Percentiles rank a stretch among this genome's conserved stretches.
Evolutionary conservation across 2,797 vertebrate species (phyloP).

Genomic region (Megaceryle alcyon): DNA sequence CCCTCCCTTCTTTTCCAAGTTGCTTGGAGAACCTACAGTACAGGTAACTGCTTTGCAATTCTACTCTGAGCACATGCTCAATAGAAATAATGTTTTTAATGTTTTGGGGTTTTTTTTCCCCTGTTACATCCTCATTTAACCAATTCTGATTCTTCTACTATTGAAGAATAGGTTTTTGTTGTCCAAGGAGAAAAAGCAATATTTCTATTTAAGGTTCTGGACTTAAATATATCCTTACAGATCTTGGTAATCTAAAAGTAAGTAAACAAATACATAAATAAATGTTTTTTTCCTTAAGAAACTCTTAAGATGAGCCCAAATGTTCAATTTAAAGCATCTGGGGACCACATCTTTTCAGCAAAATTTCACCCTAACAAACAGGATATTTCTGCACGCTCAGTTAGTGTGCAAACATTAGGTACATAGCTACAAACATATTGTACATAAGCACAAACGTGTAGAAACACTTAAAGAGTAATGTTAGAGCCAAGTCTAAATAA

Average conservation of each 20-base stretch:
- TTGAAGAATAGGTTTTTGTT: not conserved
- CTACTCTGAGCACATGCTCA: not conserved
- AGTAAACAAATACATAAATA: not conserved
- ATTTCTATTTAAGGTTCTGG: not conserved
- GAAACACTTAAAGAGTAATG: not conserved
- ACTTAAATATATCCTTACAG: not conserved
- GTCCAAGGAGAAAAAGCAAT: not conserved
- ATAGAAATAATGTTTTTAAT: accelerated
- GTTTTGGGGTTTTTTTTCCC: not conserved
- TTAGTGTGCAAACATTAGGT: not conserved
- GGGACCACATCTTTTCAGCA: not conserved
- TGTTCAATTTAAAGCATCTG: not conserved
- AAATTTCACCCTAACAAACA: not conserved
- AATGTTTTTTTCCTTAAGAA: not conserved
- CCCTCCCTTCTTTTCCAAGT: not conserved
- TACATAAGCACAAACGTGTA: not conserved
- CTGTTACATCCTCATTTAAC: not conserved
- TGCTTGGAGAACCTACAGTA: not conserved
- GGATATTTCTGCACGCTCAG: not conserved
- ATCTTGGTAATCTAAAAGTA: not conserved
- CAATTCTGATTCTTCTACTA: not conserved
- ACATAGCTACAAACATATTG: no score
- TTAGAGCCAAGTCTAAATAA: not conserved
- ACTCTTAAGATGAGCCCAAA: not conserved
- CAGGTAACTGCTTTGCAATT: not conserved